Evolutionary conservation across 2,113 vertebrate genomes (phyloP).

Genomic region (Catharus bicknelli): DNA sequence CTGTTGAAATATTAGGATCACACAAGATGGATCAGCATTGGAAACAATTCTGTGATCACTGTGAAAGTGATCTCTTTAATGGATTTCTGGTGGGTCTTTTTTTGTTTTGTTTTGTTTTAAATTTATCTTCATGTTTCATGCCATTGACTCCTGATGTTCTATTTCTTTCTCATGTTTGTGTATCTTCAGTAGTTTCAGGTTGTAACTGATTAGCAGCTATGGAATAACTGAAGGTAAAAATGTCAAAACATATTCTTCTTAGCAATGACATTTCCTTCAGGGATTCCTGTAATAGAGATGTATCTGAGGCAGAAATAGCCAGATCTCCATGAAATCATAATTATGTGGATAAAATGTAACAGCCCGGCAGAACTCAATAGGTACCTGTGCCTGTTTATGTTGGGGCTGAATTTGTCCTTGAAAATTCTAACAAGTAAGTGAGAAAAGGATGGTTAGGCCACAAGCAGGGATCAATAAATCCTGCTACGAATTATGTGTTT

Average conservation of each 20-base stretch:
- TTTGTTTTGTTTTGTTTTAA: neutral
- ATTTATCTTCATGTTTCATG: neutral
- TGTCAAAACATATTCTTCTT: neutral
- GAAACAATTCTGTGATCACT: neutral
- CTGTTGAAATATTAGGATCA: neutral
- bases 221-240: neutral
- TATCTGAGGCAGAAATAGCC: neutral
- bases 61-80: neutral
- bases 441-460: neutral
- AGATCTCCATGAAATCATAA: neutral
- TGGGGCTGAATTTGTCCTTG: neutral
- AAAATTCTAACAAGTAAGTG: neutral
- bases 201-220: neutral
- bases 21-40: neutral
- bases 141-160: neutral
- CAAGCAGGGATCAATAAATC: neutral
- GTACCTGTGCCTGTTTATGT: neutral
- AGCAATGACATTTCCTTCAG: neutral
- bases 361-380: neutral
- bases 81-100: neutral
- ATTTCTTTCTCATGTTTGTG: neutral
- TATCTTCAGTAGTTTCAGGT: neutral
- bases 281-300: neutral
- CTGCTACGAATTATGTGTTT: neutral
- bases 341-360: neutral